A percentile compares a stretch with the other conserved stretches of the same genome.
phyloP scores from a whole-genome alignment of 2,888 invertebrate genomes.

The Nephrotoma flavescens region DNA sequence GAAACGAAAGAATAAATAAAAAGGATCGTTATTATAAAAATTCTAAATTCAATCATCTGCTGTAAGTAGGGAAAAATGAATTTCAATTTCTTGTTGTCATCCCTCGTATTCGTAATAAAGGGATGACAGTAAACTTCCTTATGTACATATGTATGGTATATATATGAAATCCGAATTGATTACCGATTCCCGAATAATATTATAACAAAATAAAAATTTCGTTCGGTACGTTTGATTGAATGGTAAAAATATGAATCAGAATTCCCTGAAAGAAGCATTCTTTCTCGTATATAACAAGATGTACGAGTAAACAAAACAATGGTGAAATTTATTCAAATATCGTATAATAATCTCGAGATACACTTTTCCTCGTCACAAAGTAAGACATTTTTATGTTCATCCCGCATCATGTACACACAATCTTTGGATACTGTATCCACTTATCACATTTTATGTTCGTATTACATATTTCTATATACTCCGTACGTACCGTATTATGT shows the following conservation, averaged over 20 bases:
- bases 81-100: not conserved
- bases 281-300: not conserved
- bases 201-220: not conserved
- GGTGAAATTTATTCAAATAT: not conserved
- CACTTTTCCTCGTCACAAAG: not conserved
- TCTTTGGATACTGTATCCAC: not conserved
- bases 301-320: not conserved
- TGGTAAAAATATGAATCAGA: not conserved
- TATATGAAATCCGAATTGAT: not conserved
- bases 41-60: not conserved
- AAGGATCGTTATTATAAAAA: not conserved
- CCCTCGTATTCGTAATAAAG: not conserved
- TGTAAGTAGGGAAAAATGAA: not conserved
- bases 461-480: too few relatives aligned
- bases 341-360: not conserved
- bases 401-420: not conserved
- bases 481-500: not conserved
- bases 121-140: not conserved
- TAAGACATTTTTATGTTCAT: not conserved
- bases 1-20: slow-evolving; percentile 4
- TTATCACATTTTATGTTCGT: not conserved
- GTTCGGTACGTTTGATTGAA: not conserved
- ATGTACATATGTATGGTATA: not conserved
- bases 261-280: not conserved
- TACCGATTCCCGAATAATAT: not conserved